A percentile compares a stretch with the other conserved stretches of the same genome.
Conservation (phyloP, 2,113 vertebrate genomes). For the Eptesicus fuscus region DNA sequence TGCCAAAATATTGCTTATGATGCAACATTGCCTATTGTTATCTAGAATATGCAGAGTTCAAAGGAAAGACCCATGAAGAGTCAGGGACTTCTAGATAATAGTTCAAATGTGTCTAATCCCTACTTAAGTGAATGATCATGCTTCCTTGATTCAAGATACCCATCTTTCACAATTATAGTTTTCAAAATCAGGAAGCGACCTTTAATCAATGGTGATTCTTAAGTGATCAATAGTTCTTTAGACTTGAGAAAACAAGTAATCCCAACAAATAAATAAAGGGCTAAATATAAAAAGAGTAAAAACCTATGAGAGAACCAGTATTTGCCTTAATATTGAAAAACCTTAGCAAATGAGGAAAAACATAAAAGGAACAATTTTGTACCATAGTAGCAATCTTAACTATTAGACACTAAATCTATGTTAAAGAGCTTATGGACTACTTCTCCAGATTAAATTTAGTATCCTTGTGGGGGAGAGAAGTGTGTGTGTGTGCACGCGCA, state of each 20-base stretch:
- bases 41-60: background rate
- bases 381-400: background rate
- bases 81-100: background rate
- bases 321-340: background rate
- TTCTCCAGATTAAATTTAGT: constrained; percentile 59
- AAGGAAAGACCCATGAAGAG: background rate
- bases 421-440: constrained; percentile 48
- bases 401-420: background rate
- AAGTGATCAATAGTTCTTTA: background rate
- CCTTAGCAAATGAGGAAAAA: background rate
- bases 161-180: background rate
- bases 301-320: background rate
- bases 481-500: background rate
- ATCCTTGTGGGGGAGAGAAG: constrained; percentile 21
- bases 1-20: background rate
- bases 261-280: background rate
- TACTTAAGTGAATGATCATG: background rate
- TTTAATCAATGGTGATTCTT: constrained; percentile 11
- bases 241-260: background rate
- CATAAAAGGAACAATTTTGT: background rate
- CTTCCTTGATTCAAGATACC: background rate
- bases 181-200: background rate
- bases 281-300: background rate
- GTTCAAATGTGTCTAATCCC: background rate
- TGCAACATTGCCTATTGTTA: background rate